Evolutionary conservation across 2,113 vertebrate species (phyloP).

Genomic region (Tympanuchus pallidicinctus): DNA sequence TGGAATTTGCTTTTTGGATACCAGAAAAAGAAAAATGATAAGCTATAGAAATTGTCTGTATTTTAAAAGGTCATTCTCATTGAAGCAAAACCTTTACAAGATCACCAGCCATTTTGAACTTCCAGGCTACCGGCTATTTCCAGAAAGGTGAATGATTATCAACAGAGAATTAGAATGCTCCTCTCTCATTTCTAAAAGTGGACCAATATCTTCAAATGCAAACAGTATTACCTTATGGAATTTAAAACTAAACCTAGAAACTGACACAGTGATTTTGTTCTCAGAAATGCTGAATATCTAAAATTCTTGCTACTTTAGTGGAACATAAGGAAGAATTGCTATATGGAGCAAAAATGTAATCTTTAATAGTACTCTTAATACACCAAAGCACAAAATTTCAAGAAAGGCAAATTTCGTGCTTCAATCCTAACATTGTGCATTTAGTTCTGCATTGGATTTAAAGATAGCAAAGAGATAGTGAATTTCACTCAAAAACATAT

Average conservation of each 20-base stretch:
- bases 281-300: conserved; percentile 15
- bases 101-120: not conserved
- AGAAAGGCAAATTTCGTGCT: not conserved
- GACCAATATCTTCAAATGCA: not conserved
- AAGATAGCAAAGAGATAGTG: not conserved
- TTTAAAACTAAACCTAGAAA: conserved; percentile 1
- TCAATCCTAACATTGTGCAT: not conserved
- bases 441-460: not conserved
- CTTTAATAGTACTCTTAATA: conserved; percentile 5
- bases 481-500: not conserved
- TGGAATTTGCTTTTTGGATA: not conserved
- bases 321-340: not conserved
- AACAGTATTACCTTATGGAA: not conserved
- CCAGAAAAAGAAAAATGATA: not conserved
- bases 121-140: not conserved
- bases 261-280: not conserved
- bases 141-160: not conserved
- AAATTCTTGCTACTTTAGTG: not conserved
- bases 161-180: not conserved
- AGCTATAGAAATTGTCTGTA: not conserved
- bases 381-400: not conserved
- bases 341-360: not conserved
- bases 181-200: not conserved
- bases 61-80: not conserved
- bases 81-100: not conserved